Conservation (phyloP, 2,113 vertebrate species). For the Glaucidium brasilianum region DNA sequence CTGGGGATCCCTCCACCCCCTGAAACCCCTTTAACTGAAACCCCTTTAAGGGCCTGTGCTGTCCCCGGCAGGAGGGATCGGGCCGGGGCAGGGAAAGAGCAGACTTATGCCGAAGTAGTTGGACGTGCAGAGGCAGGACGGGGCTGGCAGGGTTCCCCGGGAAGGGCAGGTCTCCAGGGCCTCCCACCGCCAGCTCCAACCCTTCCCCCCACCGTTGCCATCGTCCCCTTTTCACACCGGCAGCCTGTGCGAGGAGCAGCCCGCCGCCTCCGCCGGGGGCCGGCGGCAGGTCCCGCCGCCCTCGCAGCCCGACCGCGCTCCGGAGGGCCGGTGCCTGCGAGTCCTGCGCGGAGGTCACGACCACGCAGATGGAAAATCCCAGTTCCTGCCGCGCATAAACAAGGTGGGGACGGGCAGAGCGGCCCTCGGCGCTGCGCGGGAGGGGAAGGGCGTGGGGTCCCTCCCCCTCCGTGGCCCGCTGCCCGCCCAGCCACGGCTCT, state of each 20-base stretch:
- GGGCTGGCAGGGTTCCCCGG: background rate
- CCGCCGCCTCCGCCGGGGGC: background rate
- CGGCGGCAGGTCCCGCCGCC: background rate
- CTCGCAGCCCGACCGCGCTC: background rate
- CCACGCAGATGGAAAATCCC: slow-evolving; percentile 57
- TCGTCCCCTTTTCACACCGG: background rate
- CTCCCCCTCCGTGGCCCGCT: slow-evolving; percentile 8
- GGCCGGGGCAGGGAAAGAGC: background rate
- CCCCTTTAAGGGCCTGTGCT: background rate
- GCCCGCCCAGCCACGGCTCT: background rate
- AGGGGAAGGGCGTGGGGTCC: slow-evolving; percentile 34
- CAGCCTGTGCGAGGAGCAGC: background rate
- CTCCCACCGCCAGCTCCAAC: background rate
- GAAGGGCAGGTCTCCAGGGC: slow-evolving; percentile 28
- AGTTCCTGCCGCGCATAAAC: slow-evolving; percentile 39
- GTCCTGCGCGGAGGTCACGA: background rate
- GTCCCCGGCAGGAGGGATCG: background rate
- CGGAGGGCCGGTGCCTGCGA: background rate
- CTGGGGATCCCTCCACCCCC: background rate
- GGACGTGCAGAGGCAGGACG: slow-evolving; percentile 46
- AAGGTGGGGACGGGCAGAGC: slow-evolving; percentile 37
- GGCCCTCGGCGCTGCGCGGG: background rate
- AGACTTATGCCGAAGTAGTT: background rate
- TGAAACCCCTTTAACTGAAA: background rate
- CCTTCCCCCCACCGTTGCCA: background rate